Percentiles rank a stretch among this genome's conserved stretches.
Conservation (phyloP, 2,797 vertebrate species). For the Pitangus sulphuratus region DNA sequence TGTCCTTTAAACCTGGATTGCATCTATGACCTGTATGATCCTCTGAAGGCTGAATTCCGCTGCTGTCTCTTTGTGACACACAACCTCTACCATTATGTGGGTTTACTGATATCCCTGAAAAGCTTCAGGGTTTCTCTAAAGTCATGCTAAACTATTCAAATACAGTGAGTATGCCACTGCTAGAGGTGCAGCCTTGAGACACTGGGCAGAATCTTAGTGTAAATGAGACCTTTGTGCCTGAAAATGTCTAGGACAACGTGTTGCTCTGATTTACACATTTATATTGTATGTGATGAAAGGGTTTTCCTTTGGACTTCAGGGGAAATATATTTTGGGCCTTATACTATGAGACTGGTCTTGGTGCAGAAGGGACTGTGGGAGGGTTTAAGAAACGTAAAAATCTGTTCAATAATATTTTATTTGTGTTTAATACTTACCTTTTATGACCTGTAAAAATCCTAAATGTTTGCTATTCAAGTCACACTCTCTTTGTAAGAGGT, state of each 20-base stretch:
- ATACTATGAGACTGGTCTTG: background rate
- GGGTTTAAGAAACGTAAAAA: background rate
- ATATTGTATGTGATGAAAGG: background rate
- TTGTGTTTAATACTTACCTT: background rate
- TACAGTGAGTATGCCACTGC: background rate
- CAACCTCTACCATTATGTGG: background rate
- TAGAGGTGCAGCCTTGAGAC: background rate
- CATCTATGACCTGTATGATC: rapidly evolving
- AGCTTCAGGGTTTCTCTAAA: background rate
- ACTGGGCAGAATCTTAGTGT: background rate
- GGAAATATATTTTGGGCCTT: background rate
- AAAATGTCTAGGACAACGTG: background rate
- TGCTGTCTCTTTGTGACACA: background rate
- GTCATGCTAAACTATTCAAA: background rate
- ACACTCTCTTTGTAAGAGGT: background rate
- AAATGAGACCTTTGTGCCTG: background rate
- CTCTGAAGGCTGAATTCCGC: background rate
- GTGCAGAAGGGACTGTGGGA: background rate
- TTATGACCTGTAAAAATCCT: background rate
- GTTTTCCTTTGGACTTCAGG: background rate
- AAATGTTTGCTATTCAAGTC: background rate
- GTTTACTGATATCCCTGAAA: background rate
- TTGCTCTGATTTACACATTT: background rate
- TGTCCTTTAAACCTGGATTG: background rate
- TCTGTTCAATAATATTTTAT: background rate